Conservation (phyloP, 2,888 invertebrate species). For the Eumerus sabulonum region DNA sequence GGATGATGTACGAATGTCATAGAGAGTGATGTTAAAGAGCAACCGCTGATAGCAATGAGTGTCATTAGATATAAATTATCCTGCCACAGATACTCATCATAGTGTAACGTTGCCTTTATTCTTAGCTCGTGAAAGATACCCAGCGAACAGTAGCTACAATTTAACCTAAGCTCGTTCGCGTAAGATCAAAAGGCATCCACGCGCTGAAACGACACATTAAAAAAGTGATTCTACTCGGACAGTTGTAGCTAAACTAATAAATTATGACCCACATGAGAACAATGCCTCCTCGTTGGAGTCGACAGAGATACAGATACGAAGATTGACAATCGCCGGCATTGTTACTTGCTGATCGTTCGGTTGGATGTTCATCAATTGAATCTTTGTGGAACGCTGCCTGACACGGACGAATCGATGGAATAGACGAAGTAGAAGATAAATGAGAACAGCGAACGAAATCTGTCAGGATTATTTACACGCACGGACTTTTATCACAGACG, state of each 20-base stretch:
- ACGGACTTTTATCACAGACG: slow-evolving; percentile 40
- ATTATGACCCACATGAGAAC: slow-evolving; percentile 66
- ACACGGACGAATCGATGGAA: background rate
- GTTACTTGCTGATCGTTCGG: slow-evolving; percentile 24
- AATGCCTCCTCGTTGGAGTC: slow-evolving; percentile 40
- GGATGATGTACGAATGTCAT: no score
- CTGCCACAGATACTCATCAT: slow-evolving; percentile 35
- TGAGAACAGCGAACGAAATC: slow-evolving; percentile 29
- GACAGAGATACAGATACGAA: slow-evolving; percentile 11
- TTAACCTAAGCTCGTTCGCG: slow-evolving; percentile 14
- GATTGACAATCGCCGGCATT: slow-evolving; percentile 31
- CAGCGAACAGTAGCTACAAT: slow-evolving; percentile 9
- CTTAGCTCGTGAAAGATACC: background rate
- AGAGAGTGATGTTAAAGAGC: background rate
- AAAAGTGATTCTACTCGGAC: slow-evolving; percentile 58
- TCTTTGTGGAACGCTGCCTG: slow-evolving; percentile 17
- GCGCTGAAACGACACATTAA: slow-evolving; percentile 56
- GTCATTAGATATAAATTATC: slow-evolving; percentile 35
- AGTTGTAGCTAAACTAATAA: slow-evolving; percentile 61
- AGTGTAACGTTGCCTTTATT: background rate
- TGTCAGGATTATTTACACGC: slow-evolving; percentile 60
- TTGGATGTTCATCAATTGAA: slow-evolving; percentile 48
- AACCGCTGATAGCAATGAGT: slow-evolving; percentile 4
- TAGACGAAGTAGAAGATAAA: background rate
- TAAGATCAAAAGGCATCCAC: slow-evolving; percentile 61